Base-by-base conservation (phyloP, 1,140 invertebrate genomes). In the Leptestheria dahalacensis region DNA sequence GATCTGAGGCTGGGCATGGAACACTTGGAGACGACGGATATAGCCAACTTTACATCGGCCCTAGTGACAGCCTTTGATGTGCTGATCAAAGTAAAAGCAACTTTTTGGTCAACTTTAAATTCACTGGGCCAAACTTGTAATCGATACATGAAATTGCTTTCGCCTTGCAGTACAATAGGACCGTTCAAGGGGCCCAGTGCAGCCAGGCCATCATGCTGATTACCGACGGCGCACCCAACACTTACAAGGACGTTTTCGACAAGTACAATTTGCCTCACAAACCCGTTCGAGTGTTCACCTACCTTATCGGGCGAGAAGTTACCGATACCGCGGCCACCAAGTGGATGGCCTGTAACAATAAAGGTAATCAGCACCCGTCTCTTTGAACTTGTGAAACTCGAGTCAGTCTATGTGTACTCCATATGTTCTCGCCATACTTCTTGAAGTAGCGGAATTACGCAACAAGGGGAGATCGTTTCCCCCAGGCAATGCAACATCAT, bases 191-290 rank as follows among this genome's bases (percentile, higher is more conserved):
- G 6, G 77, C 80, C 62, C 86, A 94, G 11, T 99, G 95, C 68
- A 98, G 97, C 74, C 86, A 95, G 74, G 94, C 93, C 10, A 98
- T 99, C 66, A 98, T 99, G 94, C 72, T 99, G 51, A 85, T 99
- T 63, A 97, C 95, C 10, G 96, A 99, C 75, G 96, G 95, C 24
- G 89, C 95, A 21, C 92, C 95, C 15, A 88, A 91, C 65, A 90
- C 87, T 67, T 94, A 86, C 71, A 84, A 92, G 67, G 85, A 91
- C 65, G 83, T 97, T 50, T 97, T 97, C 71, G 78, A 88, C 66
- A 74, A 78, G 61, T 92, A 87, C 72, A 97, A 97, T 72, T 88
- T 83, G 82, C 76, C 77, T 1, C 85, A 88, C 0, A 86, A 82
- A 71, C 82, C 89, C 62, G 89, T 97, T 11, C 78, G 96, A 65